Conservation (phyloP, 1,140 invertebrate species). For the Scylla paramamosain region DNA sequence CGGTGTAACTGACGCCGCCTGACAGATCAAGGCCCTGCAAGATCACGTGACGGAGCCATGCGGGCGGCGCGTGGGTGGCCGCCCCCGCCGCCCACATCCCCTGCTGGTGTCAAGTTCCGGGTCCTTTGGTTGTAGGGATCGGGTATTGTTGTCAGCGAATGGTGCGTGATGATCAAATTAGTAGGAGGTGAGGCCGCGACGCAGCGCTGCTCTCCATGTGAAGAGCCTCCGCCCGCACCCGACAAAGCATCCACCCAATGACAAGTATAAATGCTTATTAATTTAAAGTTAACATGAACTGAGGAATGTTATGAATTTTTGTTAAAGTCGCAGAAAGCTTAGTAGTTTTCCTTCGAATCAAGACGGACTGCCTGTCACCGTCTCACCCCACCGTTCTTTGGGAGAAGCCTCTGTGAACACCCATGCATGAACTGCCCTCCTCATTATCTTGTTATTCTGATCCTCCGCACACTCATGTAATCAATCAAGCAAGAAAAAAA, state of each 20-base stretch:
- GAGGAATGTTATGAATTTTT: too few species aligned
- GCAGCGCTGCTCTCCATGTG: background rate
- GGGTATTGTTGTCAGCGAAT: conserved; percentile 10
- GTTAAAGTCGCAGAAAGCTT: too few species aligned
- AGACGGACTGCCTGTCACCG: too few species aligned
- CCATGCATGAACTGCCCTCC: background rate
- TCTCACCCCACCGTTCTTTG: too few species aligned
- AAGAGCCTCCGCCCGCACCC: background rate
- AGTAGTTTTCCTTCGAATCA: too few species aligned
- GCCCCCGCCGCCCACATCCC: conserved; percentile 25
- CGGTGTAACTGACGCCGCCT: conserved; percentile 49
- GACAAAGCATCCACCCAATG: too few species aligned
- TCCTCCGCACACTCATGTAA: background rate
- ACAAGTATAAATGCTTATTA: too few species aligned
- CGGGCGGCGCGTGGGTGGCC: conserved; percentile 32
- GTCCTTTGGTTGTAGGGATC: background rate
- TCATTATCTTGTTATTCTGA: background rate
- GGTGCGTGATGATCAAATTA: conserved; percentile 13
- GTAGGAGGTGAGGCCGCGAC: background rate
- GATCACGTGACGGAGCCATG: conserved; percentile 60
- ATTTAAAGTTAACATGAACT: too few species aligned
- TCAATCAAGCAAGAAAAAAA: background rate
- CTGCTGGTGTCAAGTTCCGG: background rate
- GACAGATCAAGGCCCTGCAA: conserved; percentile 46
- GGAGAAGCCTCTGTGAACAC: too few species aligned